Percentiles rank a stretch among this genome's conserved stretches.
These are phyloP conservation scores for Drosophila setifemur DNA, from an alignment of 1,140 invertebrate species.

Conservation along the genomic window DNA sequence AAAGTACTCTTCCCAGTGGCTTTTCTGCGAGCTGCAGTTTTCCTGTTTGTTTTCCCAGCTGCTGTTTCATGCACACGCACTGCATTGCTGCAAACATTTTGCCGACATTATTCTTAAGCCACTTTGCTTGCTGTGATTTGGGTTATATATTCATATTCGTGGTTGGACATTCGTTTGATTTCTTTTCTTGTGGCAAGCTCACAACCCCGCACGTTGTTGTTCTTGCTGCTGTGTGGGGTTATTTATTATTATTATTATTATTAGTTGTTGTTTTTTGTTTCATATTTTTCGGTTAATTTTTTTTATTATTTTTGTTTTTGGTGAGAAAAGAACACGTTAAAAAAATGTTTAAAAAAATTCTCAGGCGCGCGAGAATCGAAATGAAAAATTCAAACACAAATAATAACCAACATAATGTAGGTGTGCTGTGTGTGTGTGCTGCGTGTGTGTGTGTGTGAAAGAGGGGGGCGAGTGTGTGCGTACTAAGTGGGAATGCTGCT, in stretches of 20 bases:
- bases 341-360: constrained; percentile 56
- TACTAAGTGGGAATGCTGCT: constrained; percentile 55
- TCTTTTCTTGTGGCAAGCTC: constrained; percentile 42
- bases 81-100: constrained; percentile 42
- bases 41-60: constrained; percentile 30
- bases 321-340: constrained; percentile 55
- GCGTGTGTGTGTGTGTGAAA: constrained; percentile 16
- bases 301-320: constrained; percentile 17
- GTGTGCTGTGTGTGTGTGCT: constrained; percentile 8
- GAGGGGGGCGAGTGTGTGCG: not conserved
- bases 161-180: constrained; percentile 32
- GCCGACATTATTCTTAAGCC: constrained; percentile 31
- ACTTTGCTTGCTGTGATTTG: constrained; percentile 3
- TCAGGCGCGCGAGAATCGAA: constrained; percentile 15
- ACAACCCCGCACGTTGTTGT: constrained; percentile 69
- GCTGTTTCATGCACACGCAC: constrained; percentile 40
- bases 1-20: constrained; percentile 46
- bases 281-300: not conserved
- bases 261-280: not conserved
- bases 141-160: constrained; percentile 1
- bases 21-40: constrained; percentile 9
- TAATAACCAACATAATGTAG: constrained; percentile 1
- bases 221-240: constrained; percentile 24
- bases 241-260: not conserved
- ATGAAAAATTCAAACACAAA: constrained; percentile 1